Evolutionary conservation across 2,888 invertebrate species (phyloP).

Genomic region (Mamestra brassicae): DNA sequence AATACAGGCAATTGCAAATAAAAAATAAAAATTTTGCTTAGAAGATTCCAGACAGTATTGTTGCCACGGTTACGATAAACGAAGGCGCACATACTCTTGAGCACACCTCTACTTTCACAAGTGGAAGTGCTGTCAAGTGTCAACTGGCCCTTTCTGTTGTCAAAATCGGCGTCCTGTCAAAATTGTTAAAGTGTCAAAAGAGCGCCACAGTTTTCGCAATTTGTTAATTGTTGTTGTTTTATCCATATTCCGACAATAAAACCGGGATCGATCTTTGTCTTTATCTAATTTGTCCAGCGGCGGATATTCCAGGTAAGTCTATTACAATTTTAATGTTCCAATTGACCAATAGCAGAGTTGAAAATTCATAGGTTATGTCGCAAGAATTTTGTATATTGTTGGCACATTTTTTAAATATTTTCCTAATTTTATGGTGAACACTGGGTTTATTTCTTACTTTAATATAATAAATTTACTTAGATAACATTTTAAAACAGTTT

Average conservation of each 20-base stretch:
- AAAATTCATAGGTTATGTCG: conserved; percentile 57
- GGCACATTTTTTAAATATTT: conserved; percentile 36
- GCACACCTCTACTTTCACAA: conserved; percentile 3
- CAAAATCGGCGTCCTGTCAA: conserved; percentile 66
- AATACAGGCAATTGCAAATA: neutral
- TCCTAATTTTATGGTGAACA: conserved; percentile 72
- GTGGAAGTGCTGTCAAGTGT: neutral
- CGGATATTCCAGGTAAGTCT: conserved; percentile 54
- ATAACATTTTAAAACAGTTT: neutral
- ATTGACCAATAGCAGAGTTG: neutral
- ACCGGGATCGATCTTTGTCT: neutral
- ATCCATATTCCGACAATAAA: conserved; percentile 22
- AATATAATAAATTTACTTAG: neutral
- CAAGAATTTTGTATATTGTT: conserved; percentile 25
- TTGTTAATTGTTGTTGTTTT: conserved; percentile 41
- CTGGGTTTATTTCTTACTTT: conserved; percentile 17
- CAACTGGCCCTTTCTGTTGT: neutral
- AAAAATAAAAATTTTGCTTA: neutral
- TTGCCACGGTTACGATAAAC: neutral
- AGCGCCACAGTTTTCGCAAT: conserved; percentile 18
- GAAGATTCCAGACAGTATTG: neutral
- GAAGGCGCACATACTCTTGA: neutral
- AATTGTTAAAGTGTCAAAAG: conserved; percentile 34
- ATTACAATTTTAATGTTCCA: conserved; percentile 1
- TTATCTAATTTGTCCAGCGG: neutral